A percentile compares a stretch with the other conserved stretches of the same genome.
Evolutionary conservation across 1,140 invertebrate genomes (phyloP).

Genomic region (Penaeus chinensis): DNA sequence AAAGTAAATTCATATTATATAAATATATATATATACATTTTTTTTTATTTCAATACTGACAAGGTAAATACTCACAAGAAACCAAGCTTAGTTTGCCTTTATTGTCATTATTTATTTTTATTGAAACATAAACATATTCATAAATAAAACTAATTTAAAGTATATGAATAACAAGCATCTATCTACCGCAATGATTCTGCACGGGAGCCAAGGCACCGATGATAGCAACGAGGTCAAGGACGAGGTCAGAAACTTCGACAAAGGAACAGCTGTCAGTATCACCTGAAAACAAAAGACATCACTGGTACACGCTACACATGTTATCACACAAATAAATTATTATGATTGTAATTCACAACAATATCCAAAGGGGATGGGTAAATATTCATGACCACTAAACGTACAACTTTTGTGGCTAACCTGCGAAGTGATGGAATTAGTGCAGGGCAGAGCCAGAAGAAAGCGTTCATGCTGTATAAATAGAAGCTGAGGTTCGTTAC

Average conservation of each 20-base stretch:
- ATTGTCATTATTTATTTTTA: no score
- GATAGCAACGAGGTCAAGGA: neutral
- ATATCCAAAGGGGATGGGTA: neutral
- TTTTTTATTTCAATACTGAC: no score
- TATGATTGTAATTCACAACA: neutral
- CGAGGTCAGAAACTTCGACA: neutral
- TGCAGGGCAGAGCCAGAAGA: slow-evolving; percentile 6
- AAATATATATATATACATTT: no score
- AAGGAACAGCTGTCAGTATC: neutral
- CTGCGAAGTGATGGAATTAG: neutral
- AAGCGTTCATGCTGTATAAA: neutral
- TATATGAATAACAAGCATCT: no score
- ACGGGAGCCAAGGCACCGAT: neutral
- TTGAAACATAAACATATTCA: no score
- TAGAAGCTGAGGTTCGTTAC: neutral
- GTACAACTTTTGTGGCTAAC: neutral
- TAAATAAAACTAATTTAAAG: no score
- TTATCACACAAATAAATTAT: neutral
- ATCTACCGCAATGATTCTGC: neutral
- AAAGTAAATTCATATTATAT: no score
- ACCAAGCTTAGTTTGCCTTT: no score
- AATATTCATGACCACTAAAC: neutral
- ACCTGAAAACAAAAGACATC: neutral
- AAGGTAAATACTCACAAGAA: no score
- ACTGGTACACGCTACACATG: no score